Evolutionary conservation across 2,888 invertebrate species (phyloP), one percentile per base, ranked within the genome.

Genomic region (Spodoptera littoralis): DNA sequence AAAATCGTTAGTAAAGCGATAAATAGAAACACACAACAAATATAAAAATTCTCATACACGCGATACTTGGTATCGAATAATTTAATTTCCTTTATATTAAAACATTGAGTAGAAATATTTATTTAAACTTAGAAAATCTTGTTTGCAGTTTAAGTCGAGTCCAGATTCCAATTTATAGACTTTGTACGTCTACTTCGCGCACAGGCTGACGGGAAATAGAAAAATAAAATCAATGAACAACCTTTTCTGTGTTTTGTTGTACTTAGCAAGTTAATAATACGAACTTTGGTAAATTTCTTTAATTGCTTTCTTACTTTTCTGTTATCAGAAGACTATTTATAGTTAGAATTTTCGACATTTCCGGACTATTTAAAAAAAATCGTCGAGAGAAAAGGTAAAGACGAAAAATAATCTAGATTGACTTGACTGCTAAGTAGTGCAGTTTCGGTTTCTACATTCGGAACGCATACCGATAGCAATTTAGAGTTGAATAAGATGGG

Each of bases 11-110:
- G 42, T 55, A 6, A 50, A 49, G 63, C 59, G 18, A 47, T 69
- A 59, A 24, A 27, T 4, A 27, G 27, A 27, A 27, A 74, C 30
- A 69, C 46, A 60, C 49, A 46, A 63, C n/a, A 72, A 43, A 43
- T 57, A 57, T 18, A 60, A 59, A 60, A 47, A 42, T 27, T 27
- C 8, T 54, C 50, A 70, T 54, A 70, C 65, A 75, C 43, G 70
- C 76, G 75, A 57, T 70, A 12, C 56, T 70, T 47, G 53, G 47
- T 27, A 46, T 11, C 13, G 9, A n/a, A 24, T 1, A 18, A 4
- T 12, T 12, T 5, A 11, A 41, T 55, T 22, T 18, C 6, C 27
- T 42, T 46, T 49, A 11, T 13, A 30, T 43, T 36, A 11, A 18
- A 18, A 18, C 18, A 18, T 2, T 30, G 9, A 6, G 12, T 43